phyloP scores from a whole-genome alignment of 2,797 vertebrate species.

The Urosaurus nigricauda region DNA sequence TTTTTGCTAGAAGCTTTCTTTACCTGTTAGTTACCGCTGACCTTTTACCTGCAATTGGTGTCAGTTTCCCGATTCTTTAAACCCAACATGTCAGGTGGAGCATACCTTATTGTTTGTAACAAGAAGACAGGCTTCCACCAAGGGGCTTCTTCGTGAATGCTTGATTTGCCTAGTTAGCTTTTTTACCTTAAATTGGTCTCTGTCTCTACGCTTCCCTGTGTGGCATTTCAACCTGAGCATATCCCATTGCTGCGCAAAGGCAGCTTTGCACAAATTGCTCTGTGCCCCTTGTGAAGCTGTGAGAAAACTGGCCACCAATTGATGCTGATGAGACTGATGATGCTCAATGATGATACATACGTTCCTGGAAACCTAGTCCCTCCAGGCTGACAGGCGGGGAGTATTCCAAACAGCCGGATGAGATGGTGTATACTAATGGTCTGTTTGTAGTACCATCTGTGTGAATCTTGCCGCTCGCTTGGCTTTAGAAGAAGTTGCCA shows the following conservation, averaged over 20 bases:
- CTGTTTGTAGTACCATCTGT: conserved; percentile 45
- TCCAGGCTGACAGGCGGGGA: conserved; percentile 38
- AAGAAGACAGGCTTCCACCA: not conserved
- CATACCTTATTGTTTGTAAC: not conserved
- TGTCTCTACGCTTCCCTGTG: not conserved
- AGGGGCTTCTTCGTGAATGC: not conserved
- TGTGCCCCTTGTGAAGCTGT: not conserved
- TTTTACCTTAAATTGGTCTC: not conserved
- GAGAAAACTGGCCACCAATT: conserved; percentile 37
- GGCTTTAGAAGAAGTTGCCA: conserved; percentile 15
- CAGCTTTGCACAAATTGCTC: not conserved
- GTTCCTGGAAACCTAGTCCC: conserved; percentile 10
- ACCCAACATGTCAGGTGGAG: not conserved
- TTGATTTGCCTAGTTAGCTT: not conserved
- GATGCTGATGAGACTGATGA: conserved; percentile 30
- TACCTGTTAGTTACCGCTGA: conserved; percentile 1
- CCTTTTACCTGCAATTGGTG: not conserved
- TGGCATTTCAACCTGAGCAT: not conserved
- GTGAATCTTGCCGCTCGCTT: conserved; percentile 6
- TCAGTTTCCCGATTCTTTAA: not conserved
- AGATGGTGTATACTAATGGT: conserved; percentile 37
- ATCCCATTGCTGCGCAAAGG: not conserved
- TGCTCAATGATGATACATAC: conserved; percentile 17
- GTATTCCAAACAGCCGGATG: not conserved
- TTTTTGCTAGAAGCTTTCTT: not conserved